Evolutionary conservation across 2,113 vertebrate genomes (phyloP).

Genomic region (Paraplagusia blochii): DNA sequence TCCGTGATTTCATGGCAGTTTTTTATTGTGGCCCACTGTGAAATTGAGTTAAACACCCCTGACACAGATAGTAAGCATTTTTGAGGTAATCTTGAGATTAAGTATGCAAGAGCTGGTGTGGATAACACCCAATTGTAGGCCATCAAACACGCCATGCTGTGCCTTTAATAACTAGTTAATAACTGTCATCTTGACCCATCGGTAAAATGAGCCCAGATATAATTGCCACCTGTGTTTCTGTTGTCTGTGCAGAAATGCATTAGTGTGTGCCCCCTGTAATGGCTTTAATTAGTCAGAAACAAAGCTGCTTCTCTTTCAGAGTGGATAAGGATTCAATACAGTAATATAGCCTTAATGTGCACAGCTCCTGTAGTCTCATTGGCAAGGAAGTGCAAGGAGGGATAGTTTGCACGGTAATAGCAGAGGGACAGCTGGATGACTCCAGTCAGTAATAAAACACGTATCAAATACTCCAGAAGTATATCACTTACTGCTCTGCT

Average conservation of each 20-base stretch:
- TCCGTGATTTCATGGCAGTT: too few species aligned
- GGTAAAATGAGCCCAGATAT: conserved; percentile 49
- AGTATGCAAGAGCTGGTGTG: too few species aligned
- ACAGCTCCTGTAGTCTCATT: conserved; percentile 25
- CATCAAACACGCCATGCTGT: conserved; percentile 24
- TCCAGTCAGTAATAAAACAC: conserved; percentile 33
- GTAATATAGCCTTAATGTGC: conserved; percentile 51
- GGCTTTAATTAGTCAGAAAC: conserved; percentile 73
- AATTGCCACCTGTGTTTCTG: conserved; percentile 38
- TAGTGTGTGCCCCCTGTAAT: conserved; percentile 61
- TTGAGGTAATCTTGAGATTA: conserved; percentile 17
- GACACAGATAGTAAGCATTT: background rate
- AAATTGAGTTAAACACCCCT: too few species aligned
- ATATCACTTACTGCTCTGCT: conserved; percentile 28
- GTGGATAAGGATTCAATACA: conserved; percentile 58
- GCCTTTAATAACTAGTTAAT: conserved; percentile 65
- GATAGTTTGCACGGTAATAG: conserved; percentile 13
- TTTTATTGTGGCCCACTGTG: too few species aligned
- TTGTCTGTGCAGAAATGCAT: conserved; percentile 64
- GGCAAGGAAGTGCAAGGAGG: conserved; percentile 30
- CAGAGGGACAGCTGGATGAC: conserved; percentile 17
- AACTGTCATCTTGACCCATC: conserved; percentile 68
- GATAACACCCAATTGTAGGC: background rate
- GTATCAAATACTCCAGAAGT: conserved; percentile 19
- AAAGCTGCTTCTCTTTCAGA: conserved; percentile 62